Percentiles rank a stretch among this genome's conserved stretches.
These are phyloP conservation scores for Phycodurus eques DNA, from an alignment of 2,113 vertebrate species.

Conservation along the genomic window DNA sequence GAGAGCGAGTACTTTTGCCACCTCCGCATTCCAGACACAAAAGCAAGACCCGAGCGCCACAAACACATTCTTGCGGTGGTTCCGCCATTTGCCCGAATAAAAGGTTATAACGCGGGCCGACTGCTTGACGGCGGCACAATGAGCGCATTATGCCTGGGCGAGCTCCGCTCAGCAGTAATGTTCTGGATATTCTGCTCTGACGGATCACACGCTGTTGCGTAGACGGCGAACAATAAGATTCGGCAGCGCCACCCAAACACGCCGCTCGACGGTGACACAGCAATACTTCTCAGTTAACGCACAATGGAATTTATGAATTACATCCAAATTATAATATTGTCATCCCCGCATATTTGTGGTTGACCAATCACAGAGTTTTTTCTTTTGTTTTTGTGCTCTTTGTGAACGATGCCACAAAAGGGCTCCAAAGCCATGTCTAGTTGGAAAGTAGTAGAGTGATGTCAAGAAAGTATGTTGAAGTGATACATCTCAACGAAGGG, in stretches of 20 bases:
- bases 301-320: background rate
- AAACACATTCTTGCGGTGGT: slow-evolving; percentile 1
- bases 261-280: background rate
- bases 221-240: slow-evolving; percentile 19
- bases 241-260: background rate
- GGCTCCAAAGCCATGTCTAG: background rate
- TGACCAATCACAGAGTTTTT: too few species aligned
- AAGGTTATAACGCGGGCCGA: slow-evolving; percentile 19
- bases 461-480: too few species aligned
- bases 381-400: too few species aligned
- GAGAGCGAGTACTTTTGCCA: background rate
- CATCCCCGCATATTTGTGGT: background rate
- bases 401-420: too few species aligned
- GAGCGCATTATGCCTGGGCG: slow-evolving; percentile 41
- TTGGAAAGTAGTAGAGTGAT: background rate
- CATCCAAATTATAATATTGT: background rate
- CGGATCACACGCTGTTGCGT: slow-evolving; percentile 43
- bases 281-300: background rate
- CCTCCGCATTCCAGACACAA: slow-evolving; percentile 1
- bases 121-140: slow-evolving; percentile 48
- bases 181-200: slow-evolving; percentile 27
- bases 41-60: background rate
- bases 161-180: slow-evolving; percentile 33
- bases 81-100: slow-evolving; percentile 10
- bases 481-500: too few species aligned